Conservation (phyloP, 2,888 invertebrate species). For the Heliconius ismenius region DNA sequence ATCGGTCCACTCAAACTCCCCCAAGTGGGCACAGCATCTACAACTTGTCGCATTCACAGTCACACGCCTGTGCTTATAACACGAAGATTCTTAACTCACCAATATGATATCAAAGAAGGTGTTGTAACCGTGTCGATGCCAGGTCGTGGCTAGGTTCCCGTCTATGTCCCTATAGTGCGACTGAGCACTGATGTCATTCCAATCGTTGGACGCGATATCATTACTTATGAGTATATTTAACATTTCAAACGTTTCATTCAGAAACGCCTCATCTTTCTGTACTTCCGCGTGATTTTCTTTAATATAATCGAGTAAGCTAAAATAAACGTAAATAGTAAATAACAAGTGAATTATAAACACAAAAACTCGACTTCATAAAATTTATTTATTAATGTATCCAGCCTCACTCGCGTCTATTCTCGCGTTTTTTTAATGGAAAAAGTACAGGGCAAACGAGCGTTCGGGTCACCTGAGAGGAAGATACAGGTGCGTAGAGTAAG, state of each 20-base stretch:
- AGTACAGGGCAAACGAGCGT: no score
- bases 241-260: slow-evolving; percentile 48
- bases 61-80: no score
- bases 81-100: slow-evolving; percentile 12
- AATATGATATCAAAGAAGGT: slow-evolving; percentile 54
- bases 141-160: slow-evolving; percentile 51
- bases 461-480: no score
- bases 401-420: no score
- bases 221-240: slow-evolving; percentile 48
- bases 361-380: no score
- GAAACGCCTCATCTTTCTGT: slow-evolving; percentile 47
- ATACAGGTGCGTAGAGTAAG: no score
- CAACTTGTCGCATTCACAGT: no score
- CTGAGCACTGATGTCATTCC: slow-evolving; percentile 52
- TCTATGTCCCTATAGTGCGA: slow-evolving; percentile 46
- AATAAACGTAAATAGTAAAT: slow-evolving; percentile 12
- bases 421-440: no score
- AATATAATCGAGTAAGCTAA: slow-evolving; percentile 49
- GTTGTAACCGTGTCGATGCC: slow-evolving; percentile 54
- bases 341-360: no score
- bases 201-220: slow-evolving; percentile 51
- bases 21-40: no score
- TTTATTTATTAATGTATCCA: no score
- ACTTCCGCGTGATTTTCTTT: slow-evolving; percentile 47
- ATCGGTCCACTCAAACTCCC: no score